These are phyloP conservation scores for Enteromius thamalakanensis DNA, from an alignment of 2,797 vertebrate genomes.

Conservation along the genomic window DNA sequence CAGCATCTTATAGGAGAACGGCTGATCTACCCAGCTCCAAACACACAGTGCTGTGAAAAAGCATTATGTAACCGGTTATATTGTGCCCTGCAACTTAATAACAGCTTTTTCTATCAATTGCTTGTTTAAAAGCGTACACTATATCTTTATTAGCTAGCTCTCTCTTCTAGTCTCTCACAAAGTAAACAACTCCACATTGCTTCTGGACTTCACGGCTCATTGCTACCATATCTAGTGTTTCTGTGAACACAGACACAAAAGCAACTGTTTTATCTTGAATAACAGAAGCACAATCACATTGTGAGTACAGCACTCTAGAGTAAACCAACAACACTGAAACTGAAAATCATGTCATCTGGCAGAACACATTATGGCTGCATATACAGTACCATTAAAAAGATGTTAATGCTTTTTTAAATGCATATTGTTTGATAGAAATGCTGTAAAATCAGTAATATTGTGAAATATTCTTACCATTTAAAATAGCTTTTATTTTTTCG, in stretches of 20 bases:
- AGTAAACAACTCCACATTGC: slow-evolving; percentile 62
- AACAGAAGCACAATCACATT: not conserved
- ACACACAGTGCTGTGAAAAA: not conserved
- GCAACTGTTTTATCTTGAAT: slow-evolving; percentile 1
- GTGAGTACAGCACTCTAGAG: slow-evolving; percentile 11
- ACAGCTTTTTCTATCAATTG: not conserved
- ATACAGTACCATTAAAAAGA: not conserved
- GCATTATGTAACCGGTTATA: not conserved
- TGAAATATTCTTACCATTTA: not conserved
- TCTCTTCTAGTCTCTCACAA: slow-evolving; percentile 55
- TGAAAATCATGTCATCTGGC: slow-evolving; percentile 10
- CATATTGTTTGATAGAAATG: not conserved
- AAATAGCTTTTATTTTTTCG: too few species aligned
- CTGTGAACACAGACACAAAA: slow-evolving; percentile 44
- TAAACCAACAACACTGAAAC: slow-evolving; percentile 26
- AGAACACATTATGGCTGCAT: not conserved
- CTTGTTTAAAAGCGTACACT: not conserved
- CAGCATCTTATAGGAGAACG: slow-evolving; percentile 20
- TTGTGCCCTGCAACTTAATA: not conserved
- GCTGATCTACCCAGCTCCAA: not conserved
- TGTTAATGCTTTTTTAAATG: not conserved
- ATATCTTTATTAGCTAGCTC: slow-evolving; percentile 64
- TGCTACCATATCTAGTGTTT: slow-evolving; percentile 37
- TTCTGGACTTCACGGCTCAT: slow-evolving; percentile 47
- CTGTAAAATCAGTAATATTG: too few species aligned